Percentiles rank a stretch among this genome's conserved stretches.
Evolutionary conservation across 2,797 vertebrate species (phyloP).

Genomic region (Darevskia mixta): DNA sequence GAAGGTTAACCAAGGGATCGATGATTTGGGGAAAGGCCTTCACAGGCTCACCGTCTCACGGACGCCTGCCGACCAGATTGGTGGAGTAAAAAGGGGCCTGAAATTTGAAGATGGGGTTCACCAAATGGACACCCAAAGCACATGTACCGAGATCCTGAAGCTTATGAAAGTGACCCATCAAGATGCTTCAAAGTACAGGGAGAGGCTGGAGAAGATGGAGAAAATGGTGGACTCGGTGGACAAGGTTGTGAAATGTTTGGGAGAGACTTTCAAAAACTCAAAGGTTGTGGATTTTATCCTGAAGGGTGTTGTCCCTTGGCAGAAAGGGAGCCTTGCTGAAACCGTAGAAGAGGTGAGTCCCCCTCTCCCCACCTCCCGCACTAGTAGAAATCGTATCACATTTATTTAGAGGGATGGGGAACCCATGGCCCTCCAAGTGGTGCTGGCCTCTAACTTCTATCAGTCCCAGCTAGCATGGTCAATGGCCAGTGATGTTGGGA

Average conservation of each 20-base stretch:
- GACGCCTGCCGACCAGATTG: constrained; percentile 11
- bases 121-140: constrained; percentile 51
- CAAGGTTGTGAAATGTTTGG: constrained; percentile 82
- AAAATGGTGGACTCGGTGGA: constrained; percentile 82
- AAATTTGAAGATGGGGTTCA: background rate
- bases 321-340: constrained; percentile 77
- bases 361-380: constrained; percentile 13
- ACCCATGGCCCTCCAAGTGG: background rate
- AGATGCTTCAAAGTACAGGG: constrained; percentile 79
- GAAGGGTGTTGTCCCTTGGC: constrained; percentile 83
- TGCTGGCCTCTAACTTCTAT: background rate
- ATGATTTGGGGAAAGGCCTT: constrained; percentile 78
- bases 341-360: constrained; percentile 78
- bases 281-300: constrained; percentile 86
- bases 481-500: background rate
- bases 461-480: background rate
- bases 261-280: constrained; percentile 84
- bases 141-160: constrained; percentile 80
- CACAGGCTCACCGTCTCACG: constrained; percentile 61
- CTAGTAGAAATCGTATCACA: background rate
- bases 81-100: background rate
- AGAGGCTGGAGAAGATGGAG: constrained; percentile 84
- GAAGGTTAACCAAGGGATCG: constrained; percentile 76
- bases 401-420: background rate
- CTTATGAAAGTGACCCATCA: constrained; percentile 78